Evolutionary conservation across 2,113 vertebrate species (phyloP).

Genomic region (Epinephelus lanceolatus): DNA sequence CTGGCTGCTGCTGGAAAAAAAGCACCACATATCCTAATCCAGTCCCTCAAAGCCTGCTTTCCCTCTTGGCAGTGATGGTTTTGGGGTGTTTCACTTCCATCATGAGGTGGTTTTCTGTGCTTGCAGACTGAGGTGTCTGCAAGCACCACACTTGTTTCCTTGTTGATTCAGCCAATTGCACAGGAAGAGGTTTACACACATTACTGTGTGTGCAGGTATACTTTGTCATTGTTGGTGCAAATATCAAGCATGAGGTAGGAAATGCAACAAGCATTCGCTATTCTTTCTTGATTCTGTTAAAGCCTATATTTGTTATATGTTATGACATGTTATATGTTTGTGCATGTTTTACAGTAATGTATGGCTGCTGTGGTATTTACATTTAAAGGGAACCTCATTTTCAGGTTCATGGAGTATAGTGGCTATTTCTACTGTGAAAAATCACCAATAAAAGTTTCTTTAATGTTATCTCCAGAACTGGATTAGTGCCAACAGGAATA

Average conservation of each 20-base stretch:
- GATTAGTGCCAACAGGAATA: too few species aligned
- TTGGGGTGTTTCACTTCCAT: conserved; percentile 9
- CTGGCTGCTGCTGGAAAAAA: conserved; percentile 40
- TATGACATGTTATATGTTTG: background rate
- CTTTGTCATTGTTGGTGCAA: background rate
- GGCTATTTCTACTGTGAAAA: too few species aligned
- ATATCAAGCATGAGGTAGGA: conserved; percentile 19
- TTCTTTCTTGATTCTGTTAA: background rate
- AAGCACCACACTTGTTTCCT: conserved; percentile 33
- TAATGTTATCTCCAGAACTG: too few species aligned
- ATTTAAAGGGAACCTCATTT: background rate
- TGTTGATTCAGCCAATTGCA: conserved; percentile 46
- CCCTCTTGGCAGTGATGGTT: conserved; percentile 21
- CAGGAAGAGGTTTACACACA: conserved; percentile 57
- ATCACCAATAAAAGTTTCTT: too few species aligned
- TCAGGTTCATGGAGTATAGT: too few species aligned
- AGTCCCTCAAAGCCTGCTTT: conserved; percentile 16
- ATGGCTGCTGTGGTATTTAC: background rate
- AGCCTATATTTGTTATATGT: background rate
- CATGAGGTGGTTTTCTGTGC: conserved; percentile 20
- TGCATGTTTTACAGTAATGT: conserved; percentile 2
- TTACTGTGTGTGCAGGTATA: conserved; percentile 41
- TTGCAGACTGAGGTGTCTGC: conserved; percentile 26
- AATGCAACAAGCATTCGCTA: background rate
- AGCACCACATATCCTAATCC: conserved; percentile 29